Evolutionary conservation across 2,113 vertebrate genomes (phyloP).

Genomic region (Urocolius indicus): DNA sequence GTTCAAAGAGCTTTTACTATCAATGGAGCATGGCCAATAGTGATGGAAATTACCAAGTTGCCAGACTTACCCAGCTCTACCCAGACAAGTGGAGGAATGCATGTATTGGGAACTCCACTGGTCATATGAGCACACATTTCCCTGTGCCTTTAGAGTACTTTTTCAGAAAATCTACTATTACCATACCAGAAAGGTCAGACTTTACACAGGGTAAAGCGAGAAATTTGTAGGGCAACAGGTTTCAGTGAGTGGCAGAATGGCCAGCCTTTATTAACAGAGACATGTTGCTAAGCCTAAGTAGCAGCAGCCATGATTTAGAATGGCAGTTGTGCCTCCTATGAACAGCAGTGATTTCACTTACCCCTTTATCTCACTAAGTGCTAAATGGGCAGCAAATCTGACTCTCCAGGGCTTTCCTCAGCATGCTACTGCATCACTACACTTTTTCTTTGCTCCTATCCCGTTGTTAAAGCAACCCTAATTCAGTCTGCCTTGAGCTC

Average conservation of each 20-base stretch:
- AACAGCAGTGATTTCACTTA: background rate
- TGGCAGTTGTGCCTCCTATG: background rate
- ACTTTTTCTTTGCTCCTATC: background rate
- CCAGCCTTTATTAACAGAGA: background rate
- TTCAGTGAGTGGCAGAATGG: background rate
- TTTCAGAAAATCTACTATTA: background rate
- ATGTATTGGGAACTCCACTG: background rate
- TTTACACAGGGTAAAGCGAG: background rate
- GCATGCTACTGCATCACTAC: background rate
- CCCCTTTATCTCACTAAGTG: background rate
- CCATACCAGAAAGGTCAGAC: background rate
- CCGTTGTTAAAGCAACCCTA: background rate
- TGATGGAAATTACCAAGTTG: background rate
- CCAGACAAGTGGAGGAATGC: background rate
- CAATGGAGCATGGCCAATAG: background rate
- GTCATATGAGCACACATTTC: background rate
- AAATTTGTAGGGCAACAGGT: background rate
- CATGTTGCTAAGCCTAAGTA: background rate
- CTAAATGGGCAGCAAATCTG: background rate
- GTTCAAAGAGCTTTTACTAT: background rate
- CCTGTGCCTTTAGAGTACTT: background rate
- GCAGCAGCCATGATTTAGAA: background rate
- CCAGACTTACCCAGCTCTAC: background rate
- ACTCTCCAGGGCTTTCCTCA: background rate
- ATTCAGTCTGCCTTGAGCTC: background rate